These are phyloP conservation scores for Hermetia illucens DNA, from an alignment of 1,140 invertebrate species.

Conservation along the genomic window DNA sequence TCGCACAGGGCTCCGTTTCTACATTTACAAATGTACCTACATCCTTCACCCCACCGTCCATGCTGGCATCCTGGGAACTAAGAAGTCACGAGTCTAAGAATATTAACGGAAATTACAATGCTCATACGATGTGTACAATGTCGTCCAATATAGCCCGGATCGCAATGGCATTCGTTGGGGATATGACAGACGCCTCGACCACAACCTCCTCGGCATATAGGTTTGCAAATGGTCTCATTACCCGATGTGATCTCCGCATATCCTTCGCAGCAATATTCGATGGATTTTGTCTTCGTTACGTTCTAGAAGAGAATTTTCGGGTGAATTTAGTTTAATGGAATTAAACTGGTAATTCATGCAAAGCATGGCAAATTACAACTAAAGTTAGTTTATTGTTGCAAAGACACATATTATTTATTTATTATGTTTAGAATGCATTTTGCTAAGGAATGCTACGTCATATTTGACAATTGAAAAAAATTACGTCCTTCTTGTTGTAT, in stretches of 20 bases:
- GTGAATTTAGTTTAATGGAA: too few relatives aligned
- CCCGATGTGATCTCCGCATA: constrained; percentile 25
- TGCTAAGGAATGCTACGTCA: too few relatives aligned
- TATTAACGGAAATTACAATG: constrained; percentile 3
- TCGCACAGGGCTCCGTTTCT: constrained; percentile 23
- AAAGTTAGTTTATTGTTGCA: too few relatives aligned
- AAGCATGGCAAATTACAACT: too few relatives aligned
- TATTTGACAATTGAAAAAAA: too few relatives aligned
- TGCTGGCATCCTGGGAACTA: constrained; percentile 25
- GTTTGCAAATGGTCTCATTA: constrained; percentile 23
- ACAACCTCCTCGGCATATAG: constrained; percentile 26
- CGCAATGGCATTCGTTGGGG: constrained; percentile 24
- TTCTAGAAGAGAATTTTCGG: too few relatives aligned
- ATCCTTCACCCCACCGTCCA: constrained; percentile 27
- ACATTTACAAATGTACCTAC: constrained; percentile 20
- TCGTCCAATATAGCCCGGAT: constrained; percentile 24
- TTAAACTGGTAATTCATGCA: too few relatives aligned
- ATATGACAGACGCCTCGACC: constrained; percentile 24
- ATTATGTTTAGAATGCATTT: too few relatives aligned
- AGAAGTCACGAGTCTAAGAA: too few relatives aligned
- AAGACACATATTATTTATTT: too few relatives aligned
- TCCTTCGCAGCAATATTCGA: constrained; percentile 25
- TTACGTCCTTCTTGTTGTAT: too few relatives aligned
- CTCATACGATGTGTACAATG: constrained; percentile 23
- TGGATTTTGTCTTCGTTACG: constrained; percentile 23